phyloP scores from a whole-genome alignment of 2,113 vertebrate species.

The Melanerpes aurifrons region DNA sequence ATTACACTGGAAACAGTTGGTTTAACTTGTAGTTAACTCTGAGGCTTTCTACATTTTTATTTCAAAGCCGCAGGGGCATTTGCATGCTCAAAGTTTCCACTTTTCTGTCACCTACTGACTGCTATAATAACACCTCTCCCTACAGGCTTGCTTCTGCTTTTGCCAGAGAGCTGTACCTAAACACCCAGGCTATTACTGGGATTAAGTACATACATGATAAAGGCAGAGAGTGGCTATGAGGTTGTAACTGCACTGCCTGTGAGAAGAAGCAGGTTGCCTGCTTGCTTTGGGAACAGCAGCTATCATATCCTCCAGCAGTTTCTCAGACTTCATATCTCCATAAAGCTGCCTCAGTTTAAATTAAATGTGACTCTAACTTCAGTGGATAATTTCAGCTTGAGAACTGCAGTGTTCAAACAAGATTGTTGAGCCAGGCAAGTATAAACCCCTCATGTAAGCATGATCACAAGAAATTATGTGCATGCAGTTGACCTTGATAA shows the following conservation, averaged over 20 bases:
- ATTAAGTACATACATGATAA: rapidly evolving
- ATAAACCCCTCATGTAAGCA: neutral
- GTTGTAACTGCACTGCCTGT: rapidly evolving
- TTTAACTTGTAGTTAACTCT: rapidly evolving
- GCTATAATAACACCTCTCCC: neutral
- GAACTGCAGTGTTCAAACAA: neutral
- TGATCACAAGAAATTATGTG: neutral
- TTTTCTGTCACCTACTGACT: neutral
- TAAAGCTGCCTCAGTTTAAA: neutral
- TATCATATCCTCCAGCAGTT: neutral
- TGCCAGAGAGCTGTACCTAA: rapidly evolving
- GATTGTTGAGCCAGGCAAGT: neutral
- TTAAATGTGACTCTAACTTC: rapidly evolving
- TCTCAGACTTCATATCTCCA: neutral
- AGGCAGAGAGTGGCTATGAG: neutral
- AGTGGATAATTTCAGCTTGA: neutral
- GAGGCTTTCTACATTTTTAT: neutral
- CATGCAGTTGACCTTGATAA: neutral
- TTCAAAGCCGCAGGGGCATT: neutral
- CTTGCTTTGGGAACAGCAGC: neutral
- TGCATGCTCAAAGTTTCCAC: neutral
- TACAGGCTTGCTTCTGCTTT: neutral
- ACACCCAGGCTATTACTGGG: rapidly evolving
- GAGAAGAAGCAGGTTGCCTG: neutral
- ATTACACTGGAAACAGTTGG: rapidly evolving